Evolutionary conservation across 2,888 invertebrate genomes (phyloP), one percentile per base, ranked within the genome.

Genomic region (Scaptodrosophila latifasciaeformis): DNA sequence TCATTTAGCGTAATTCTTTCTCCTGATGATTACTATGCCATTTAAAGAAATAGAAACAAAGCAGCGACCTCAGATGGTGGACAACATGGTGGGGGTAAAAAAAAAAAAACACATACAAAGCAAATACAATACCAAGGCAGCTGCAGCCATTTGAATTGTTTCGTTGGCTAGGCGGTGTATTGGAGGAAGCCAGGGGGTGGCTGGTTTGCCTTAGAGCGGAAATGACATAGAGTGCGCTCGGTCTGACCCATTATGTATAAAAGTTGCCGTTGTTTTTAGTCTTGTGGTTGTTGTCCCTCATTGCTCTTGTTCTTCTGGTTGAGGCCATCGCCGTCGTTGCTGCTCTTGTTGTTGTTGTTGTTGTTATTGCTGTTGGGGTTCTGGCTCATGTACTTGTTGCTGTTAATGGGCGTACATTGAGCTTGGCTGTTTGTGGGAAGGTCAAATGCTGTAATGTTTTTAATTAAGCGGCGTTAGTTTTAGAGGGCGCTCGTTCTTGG

Each of bases 381-480:
- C 30, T 15, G 27, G 15, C 13, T 46, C n/a, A 3, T 12, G 21
- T 40, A 62, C 62, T 56, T 64, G 64, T 53, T 62, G 62, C 31
- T 31, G 31, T 31, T 31, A 31, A 31, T 31, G 31, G 31, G n/a
- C 31, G 31, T 4, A 31, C 31, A 31, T 31, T 10, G 31, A 10
- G 2, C 31, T 3, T n/a, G 10, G 12, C 6, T 42, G 24, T 37
- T 51, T 15, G 31, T 50, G 42, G 47, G 42, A 69, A 62, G 69
- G 72, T 65, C 59, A 69, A 60, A 45, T 43, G 44, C 29, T 56
- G 52, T 69, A 72, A 67, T 67, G 65, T 48, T 67, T 69, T 69
- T 62, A 69, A 70, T 67, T 69, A 69, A 51, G 55, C 37, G 27
- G 24, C 42, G 47, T 29, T 49, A 29, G 42, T 43, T 24, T n/a